Evolutionary conservation across 2,113 vertebrate species (phyloP), one percentile per base, ranked within the genome.

Genomic region (Crotalus viridis): DNA sequence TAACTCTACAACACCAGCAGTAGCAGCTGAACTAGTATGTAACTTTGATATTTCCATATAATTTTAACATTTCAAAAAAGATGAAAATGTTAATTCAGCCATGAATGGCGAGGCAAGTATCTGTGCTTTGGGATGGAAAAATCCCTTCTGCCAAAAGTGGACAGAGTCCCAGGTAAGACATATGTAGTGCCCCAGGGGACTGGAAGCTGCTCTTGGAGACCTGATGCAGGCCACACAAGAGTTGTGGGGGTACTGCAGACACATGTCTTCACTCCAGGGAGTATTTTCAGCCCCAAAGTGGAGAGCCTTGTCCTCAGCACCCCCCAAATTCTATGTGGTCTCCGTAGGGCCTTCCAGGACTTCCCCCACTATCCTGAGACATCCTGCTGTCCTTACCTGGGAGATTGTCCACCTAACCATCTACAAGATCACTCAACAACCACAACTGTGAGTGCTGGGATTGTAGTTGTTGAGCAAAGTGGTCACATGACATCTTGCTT

Each of bases 11-110:
- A 4, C 28, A 21, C 26, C 64, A n/a, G 22, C 97, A 85, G 94
- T 97, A 93, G 13, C 57, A 2, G 51, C 91, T 1, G 98, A 98
- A 95, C 95, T 97, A 97, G 98, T 98, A 98, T 87, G 98, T 98
- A 94, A 51, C 33, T 95, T n/a, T 59, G 92, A 81, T n/a, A 55
- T 28, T 43, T 0, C 87, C 81, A 87, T 94, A 13, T 43, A 51
- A 85, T 85, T 24, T 88, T 85, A n/a, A 5, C 22, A 48, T 92
- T 28, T 15, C 39, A 56, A 15, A 13, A 46, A n/a, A 22, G 54
- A 26, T 3, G 6, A 92, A 74, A 33, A 57, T 56, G 5, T n/a
- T 8, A n/a, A 48, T 24, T 57, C 64, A 69, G 64, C 28, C 64
- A n/a, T 69, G 64, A 28, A 15, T 69, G 64, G 64, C n/a, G 5